phyloP scores from a whole-genome alignment of 2,113 vertebrate species.

The Perognathus longimembris region DNA sequence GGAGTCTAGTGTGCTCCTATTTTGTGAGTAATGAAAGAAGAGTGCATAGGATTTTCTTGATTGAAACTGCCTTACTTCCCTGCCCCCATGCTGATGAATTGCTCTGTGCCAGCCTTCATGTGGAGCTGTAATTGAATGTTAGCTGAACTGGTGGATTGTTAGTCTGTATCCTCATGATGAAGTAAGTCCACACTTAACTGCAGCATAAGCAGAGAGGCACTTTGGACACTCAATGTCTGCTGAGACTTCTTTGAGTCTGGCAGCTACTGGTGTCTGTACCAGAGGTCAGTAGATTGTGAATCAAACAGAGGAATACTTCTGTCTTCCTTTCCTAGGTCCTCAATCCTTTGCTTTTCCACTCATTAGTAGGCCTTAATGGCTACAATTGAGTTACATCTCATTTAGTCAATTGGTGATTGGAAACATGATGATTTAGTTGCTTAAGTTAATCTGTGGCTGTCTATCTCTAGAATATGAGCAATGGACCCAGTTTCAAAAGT shows the following conservation, averaged over 20 bases:
- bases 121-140: conserved; percentile 2
- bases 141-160: neutral
- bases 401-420: conserved; percentile 57
- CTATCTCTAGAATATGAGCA: conserved; percentile 63
- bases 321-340: neutral
- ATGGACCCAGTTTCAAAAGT: neutral
- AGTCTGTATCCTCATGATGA: neutral
- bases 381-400: conserved; percentile 48
- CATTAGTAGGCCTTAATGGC: conserved; percentile 31
- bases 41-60: neutral
- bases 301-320: neutral
- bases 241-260: neutral
- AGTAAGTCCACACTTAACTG: neutral
- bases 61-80: neutral
- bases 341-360: conserved; percentile 21
- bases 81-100: neutral
- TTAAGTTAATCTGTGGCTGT: conserved; percentile 44
- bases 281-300: neutral
- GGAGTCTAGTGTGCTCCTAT: neutral
- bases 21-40: conserved; percentile 33
- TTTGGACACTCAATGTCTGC: neutral
- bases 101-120: neutral
- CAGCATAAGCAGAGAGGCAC: neutral
- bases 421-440: conserved; percentile 49
- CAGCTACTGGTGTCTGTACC: neutral